Evolutionary conservation across 2,888 invertebrate genomes (phyloP), one percentile per base, ranked within the genome.

Genomic region (Protodeltote pygarga): DNA sequence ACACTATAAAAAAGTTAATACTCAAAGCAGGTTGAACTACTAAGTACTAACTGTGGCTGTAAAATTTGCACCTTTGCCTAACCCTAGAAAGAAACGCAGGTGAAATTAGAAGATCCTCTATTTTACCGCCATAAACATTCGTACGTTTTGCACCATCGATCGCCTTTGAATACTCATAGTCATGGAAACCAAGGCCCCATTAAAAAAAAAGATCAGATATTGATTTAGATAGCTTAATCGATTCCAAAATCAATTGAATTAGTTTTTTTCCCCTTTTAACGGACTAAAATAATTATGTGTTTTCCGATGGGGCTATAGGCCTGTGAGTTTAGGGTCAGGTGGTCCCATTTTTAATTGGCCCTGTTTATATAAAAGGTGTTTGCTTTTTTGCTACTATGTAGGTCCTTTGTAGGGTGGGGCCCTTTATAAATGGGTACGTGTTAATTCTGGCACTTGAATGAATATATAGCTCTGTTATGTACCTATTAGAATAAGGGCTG

Each of bases 221-320:
- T 79, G 85, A 85, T 86, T 84, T 75, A 82, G 88, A 90, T 89
- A 85, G 83, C 76, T 45, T 77, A 87, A 68, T 83, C 81, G 84
- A 86, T 81, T 77, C 58, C 52, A 73, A 77, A 77, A 77, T 73
- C 74, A 75, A 84, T 83, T 75, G 77, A 84, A 80, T 77, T 78
- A 64, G 71, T 80, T 83, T 82, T 82, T 77, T 64, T 49, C 48
- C 21, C 35, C 48, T 53, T 68, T 60, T 71, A 69, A 72, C 69
- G 65, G 72, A 55, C 70, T 71, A 66, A 68, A 65, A 67, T 75
- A 77, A 83, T 84, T 81, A 83, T 77, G 67, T 75, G 68, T 75
- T 75, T 80, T 75, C 68, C 66, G 62, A 63, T 63, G 51, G 66
- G 71, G n/a, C n/a, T n/a, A n/a, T n/a, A n/a, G n/a, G 70, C 76